Percentiles rank a stretch among this genome's conserved stretches.
Evolutionary conservation across 2,113 vertebrate species (phyloP).

Genomic region (Thymallus thymallus): DNA sequence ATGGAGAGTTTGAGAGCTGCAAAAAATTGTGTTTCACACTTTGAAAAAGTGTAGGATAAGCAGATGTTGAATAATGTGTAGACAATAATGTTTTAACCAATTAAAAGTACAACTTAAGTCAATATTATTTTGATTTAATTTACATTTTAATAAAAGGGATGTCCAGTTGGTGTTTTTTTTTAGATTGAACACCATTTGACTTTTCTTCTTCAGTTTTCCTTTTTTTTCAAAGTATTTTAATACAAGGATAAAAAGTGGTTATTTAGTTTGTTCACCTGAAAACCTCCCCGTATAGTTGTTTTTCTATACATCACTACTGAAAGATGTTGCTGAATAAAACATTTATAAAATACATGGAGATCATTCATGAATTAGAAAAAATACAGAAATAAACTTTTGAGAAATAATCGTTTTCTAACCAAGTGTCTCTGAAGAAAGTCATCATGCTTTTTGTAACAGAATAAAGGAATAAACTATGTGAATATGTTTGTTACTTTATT

Average conservation of each 20-base stretch:
- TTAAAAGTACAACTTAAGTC: constrained; percentile 51
- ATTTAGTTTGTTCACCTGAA: constrained; percentile 49
- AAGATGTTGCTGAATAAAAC: constrained; percentile 51
- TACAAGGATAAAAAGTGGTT: constrained; percentile 42
- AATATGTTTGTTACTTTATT: constrained; percentile 41
- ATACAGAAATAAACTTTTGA: constrained; percentile 55
- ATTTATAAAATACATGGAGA: constrained; percentile 43
- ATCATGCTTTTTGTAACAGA: constrained; percentile 73
- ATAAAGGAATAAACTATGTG: constrained; percentile 65
- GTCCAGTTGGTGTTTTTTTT: constrained; percentile 58
- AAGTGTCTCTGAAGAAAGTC: constrained; percentile 68
- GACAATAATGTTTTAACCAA: constrained; percentile 51
- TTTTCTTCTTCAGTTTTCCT: constrained; percentile 32
- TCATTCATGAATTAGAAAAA: constrained; percentile 44
- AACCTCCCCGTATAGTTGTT: constrained; percentile 31
- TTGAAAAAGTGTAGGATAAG: constrained; percentile 41
- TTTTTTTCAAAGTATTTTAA: constrained; percentile 57
- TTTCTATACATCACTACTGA: constrained; percentile 45
- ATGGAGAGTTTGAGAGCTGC: constrained; percentile 43
- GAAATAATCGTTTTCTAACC: constrained; percentile 73
- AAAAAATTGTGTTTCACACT: constrained; percentile 54
- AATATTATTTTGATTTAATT: constrained; percentile 43
- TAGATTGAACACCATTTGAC: constrained; percentile 53
- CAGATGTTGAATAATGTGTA: constrained; percentile 55
- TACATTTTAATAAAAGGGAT: constrained; percentile 25